Evolutionary conservation across 2,888 invertebrate species (phyloP).

Genomic region (Cosmorhoe ocellata): DNA sequence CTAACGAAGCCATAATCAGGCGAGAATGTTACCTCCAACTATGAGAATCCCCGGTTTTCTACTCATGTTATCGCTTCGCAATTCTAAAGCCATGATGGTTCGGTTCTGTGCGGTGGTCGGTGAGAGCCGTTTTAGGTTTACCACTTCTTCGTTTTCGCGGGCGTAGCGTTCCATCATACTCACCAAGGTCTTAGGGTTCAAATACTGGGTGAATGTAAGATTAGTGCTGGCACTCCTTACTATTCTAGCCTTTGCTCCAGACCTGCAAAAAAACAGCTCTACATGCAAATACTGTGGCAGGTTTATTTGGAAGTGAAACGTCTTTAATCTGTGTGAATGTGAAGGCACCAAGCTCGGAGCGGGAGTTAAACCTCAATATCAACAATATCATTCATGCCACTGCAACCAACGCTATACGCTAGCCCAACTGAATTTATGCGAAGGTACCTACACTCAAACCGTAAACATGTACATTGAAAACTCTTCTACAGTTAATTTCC

Average conservation of each 20-base stretch:
- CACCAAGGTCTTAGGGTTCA: constrained; percentile 45
- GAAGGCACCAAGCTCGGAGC: too few relatives aligned
- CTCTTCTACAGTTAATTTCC: too few relatives aligned
- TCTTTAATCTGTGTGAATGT: too few relatives aligned
- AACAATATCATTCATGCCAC: too few relatives aligned
- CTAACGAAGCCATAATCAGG: too few relatives aligned
- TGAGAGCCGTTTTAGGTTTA: constrained; percentile 43
- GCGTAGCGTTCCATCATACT: constrained; percentile 43
- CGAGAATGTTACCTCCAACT: constrained; percentile 54
- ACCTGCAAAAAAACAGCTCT: constrained; percentile 44
- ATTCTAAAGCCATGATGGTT: constrained; percentile 61
- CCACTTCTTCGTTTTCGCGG: constrained; percentile 52
- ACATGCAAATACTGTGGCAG: too few relatives aligned
- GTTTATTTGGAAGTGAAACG: too few relatives aligned
- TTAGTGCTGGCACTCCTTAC: constrained; percentile 45
- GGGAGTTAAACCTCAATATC: too few relatives aligned
- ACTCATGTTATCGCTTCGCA: constrained; percentile 62
- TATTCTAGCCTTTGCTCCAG: constrained; percentile 64
- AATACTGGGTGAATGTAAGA: constrained; percentile 46
- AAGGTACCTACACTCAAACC: too few relatives aligned
- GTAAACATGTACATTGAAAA: too few relatives aligned
- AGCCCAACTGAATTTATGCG: too few relatives aligned
- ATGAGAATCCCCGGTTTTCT: constrained; percentile 72
- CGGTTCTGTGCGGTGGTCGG: constrained; percentile 60
- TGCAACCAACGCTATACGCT: too few relatives aligned